These are phyloP conservation scores for Notolepis coatsorum DNA, from an alignment of 2,797 vertebrate species.

Conservation along the genomic window DNA sequence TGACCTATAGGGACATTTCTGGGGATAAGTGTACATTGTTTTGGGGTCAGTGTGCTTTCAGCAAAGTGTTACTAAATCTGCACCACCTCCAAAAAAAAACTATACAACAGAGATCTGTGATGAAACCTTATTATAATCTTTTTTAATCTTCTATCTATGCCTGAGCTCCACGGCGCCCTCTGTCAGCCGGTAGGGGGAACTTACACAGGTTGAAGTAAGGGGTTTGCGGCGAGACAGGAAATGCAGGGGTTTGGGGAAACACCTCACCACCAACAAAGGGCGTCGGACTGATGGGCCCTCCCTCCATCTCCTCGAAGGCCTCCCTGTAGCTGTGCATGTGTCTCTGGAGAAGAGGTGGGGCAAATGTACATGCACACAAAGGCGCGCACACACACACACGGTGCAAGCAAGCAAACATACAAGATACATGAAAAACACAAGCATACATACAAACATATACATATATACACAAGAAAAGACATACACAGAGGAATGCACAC, in stretches of 20 bases:
- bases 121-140: no score
- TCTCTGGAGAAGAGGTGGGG: constrained; percentile 78
- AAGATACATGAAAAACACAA: not conserved
- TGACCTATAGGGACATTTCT: no score
- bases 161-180: constrained; percentile 74
- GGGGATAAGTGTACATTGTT: no score
- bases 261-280: constrained; percentile 90
- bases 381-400: constrained; percentile 5
- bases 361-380: constrained; percentile 11
- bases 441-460: not conserved
- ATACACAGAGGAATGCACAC: constrained; percentile 1
- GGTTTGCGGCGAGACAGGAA: constrained; percentile 86
- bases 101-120: no score
- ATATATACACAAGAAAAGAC: not conserved
- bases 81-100: no score
- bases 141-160: not conserved
- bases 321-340: constrained; percentile 99
- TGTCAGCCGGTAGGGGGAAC: constrained; percentile 74
- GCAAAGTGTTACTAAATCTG: no score
- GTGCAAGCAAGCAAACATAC: constrained; percentile 12
- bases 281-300: constrained; percentile 80
- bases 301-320: constrained; percentile 95
- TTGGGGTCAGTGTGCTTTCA: no score
- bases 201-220: constrained; percentile 89
- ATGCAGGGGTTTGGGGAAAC: constrained; percentile 87